Conservation (phyloP, 2,113 vertebrate genomes). For the Rhinoderma darwinii region DNA sequence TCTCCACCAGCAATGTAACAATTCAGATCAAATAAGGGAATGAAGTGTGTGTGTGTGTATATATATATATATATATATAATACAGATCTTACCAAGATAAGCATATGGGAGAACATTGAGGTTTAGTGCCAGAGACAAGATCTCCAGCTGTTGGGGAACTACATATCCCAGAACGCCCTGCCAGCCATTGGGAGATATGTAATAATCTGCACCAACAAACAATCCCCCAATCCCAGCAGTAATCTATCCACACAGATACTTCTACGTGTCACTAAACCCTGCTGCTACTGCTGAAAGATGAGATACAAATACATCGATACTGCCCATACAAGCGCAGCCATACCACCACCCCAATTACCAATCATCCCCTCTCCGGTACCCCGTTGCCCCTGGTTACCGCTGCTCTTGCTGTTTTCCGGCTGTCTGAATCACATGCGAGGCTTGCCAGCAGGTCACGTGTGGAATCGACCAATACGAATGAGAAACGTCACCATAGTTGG, state of each 20-base stretch:
- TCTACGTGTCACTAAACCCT: background rate
- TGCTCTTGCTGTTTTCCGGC: background rate
- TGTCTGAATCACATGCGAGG: background rate
- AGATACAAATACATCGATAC: too few species aligned
- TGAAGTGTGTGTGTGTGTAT: too few species aligned
- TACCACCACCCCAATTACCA: background rate
- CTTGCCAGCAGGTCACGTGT: constrained; percentile 5
- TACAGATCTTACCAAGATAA: too few species aligned
- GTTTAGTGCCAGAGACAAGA: too few species aligned
- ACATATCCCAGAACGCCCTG: background rate
- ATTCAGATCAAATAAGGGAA: too few species aligned
- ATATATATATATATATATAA: too few species aligned
- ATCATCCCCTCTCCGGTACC: too few species aligned
- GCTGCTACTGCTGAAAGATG: background rate
- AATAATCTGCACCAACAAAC: background rate
- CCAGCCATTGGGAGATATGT: background rate
- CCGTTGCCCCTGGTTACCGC: constrained; percentile 38
- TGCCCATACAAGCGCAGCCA: too few species aligned
- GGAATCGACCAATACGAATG: background rate
- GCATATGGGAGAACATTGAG: too few species aligned
- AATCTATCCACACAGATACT: background rate
- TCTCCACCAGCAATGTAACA: too few species aligned
- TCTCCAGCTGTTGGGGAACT: background rate
- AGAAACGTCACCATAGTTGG: background rate
- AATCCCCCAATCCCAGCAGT: too few species aligned